Percentiles rank a stretch among this genome's conserved stretches.
phyloP scores from a whole-genome alignment of 2,113 vertebrate species.

The Phyllostomus hastatus region DNA sequence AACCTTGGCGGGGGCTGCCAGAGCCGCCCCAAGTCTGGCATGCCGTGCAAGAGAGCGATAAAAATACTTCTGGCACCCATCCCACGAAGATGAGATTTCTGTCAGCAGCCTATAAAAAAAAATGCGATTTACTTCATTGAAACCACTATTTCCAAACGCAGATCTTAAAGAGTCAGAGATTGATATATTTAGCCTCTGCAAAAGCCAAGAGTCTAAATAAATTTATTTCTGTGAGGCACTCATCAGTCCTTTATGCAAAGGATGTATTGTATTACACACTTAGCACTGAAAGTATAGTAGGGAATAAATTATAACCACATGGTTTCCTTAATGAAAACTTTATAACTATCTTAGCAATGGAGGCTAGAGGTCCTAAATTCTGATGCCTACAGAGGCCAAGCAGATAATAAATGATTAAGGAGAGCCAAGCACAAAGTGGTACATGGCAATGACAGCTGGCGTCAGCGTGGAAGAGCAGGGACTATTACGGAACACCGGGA shows the following conservation, averaged over 20 bases:
- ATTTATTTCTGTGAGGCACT: background rate
- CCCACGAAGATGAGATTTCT: constrained; percentile 89
- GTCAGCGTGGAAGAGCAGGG: background rate
- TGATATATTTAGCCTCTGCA: background rate
- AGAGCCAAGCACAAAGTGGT: background rate
- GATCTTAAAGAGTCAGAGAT: background rate
- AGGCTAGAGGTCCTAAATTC: background rate
- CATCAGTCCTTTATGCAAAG: background rate
- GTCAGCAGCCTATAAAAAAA: constrained; percentile 85
- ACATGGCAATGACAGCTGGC: background rate
- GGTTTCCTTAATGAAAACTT: background rate
- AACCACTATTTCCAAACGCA: background rate
- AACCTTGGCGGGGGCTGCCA: constrained; percentile 93
- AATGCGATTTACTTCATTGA: constrained; percentile 16
- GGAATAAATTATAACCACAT: background rate
- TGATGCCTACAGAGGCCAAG: background rate
- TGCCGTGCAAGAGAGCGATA: constrained; percentile 92
- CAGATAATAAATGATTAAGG: background rate
- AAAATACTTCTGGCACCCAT: constrained; percentile 96
- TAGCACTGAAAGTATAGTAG: background rate
- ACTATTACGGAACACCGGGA: background rate
- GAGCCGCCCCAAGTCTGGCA: constrained; percentile 82
- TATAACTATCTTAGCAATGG: background rate
- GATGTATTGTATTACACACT: background rate
- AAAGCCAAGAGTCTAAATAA: background rate